Evolutionary conservation across 2,888 invertebrate genomes (phyloP), one percentile per base, ranked within the genome.

Genomic region (Drosophila mayaguana): DNA sequence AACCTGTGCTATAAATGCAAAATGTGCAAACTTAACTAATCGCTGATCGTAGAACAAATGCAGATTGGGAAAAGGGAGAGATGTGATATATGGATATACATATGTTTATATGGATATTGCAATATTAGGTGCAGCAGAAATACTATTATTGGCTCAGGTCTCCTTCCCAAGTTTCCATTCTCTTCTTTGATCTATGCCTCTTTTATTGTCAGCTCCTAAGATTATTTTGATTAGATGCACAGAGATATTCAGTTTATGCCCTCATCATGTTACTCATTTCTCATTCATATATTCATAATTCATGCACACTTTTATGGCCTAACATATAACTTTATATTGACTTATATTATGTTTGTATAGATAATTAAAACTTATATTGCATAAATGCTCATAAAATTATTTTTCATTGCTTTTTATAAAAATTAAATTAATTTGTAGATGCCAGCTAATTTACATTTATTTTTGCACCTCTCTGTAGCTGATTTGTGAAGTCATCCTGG

Each of bases 1-100:
- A 54, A 65, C 64, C 50, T 12, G 63, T 54, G 22, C 60, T 74
- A 78, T 74, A 74, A 78, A 63, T 18, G 32, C 14, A 32, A 18
- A 18, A 25, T 40, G 12, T 53, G 28, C 42, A 67, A 43, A 25
- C 12, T 43, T 34, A 7, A 18, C 32, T 18, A 32, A 28, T 22
- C 9, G 18, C 2, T 20, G 16, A 11, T 20, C 28, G 28, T 25
- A 32, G n/a, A 45, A 12, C 16, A 28, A 62, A 28, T 61, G 20
- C 28, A 32, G 38, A 1, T 28, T 28, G 16, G 11, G 16, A 16
- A 46, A 25, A 4, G 8, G 11, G 11, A 28, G 28, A n/a, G 11
- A 28, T n/a, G 8, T 25, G 1, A 42, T 11, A 42, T 11, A 42
- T 8, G 2, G 11, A 20, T 43, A 43, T 14, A 6, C 11, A 42